These are phyloP conservation scores for Perca fluviatilis DNA, from an alignment of 2,113 vertebrate genomes.

Conservation along the genomic window DNA sequence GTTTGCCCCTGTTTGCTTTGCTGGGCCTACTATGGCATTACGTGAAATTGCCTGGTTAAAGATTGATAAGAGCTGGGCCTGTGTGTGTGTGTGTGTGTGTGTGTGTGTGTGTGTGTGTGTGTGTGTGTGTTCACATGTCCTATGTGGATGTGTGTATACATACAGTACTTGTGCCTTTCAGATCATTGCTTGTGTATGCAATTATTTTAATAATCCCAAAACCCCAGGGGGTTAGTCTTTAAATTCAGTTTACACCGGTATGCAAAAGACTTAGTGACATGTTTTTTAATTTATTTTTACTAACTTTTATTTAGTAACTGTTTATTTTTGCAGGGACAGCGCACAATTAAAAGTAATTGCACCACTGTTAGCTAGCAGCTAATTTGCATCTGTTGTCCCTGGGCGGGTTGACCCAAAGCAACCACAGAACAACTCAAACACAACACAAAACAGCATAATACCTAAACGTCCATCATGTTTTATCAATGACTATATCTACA, in stretches of 20 bases:
- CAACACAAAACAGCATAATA: no score
- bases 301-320: no score
- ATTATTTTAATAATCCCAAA: background rate
- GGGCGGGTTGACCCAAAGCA: no score
- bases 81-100: conserved; percentile 16
- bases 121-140: background rate
- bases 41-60: conserved; percentile 78
- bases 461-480: no score
- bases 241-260: background rate
- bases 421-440: no score
- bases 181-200: background rate
- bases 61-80: conserved; percentile 72
- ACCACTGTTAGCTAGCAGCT: no score
- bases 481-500: no score
- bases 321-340: no score
- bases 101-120: conserved; percentile 11
- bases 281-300: background rate
- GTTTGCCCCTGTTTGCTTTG: conserved; percentile 65
- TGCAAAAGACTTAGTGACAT: background rate
- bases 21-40: conserved; percentile 41
- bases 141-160: background rate
- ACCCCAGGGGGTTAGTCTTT: background rate
- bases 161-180: background rate
- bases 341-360: no score
- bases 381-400: no score